Conservation (phyloP, 1,140 invertebrate genomes). For the Drosophila simulans region DNA sequence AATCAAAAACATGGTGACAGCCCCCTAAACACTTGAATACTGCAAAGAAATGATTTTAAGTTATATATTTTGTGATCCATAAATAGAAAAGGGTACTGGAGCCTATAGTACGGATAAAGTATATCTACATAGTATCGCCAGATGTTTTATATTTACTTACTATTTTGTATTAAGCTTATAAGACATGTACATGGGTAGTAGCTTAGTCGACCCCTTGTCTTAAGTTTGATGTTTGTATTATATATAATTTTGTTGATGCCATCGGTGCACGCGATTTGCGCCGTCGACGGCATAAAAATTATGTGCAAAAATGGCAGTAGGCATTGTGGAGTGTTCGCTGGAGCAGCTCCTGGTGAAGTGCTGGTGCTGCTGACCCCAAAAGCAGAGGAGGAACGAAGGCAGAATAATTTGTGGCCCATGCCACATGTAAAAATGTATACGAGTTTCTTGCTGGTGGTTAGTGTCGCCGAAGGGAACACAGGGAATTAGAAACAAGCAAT, state of each 20-base stretch:
- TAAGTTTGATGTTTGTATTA: slow-evolving; percentile 27
- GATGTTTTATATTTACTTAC: background rate
- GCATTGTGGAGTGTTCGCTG: slow-evolving; percentile 66
- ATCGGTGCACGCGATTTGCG: slow-evolving; percentile 71
- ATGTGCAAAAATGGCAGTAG: slow-evolving; percentile 78
- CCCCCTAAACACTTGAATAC: too few species aligned
- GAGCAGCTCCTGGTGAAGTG: slow-evolving; percentile 50
- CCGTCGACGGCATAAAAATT: slow-evolving; percentile 74
- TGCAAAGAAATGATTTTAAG: too few species aligned
- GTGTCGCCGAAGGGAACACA: slow-evolving; percentile 52
- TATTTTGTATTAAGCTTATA: background rate
- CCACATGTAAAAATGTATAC: slow-evolving; percentile 66
- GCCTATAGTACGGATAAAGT: too few species aligned
- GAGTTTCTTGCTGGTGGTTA: slow-evolving; percentile 82
- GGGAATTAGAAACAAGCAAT: slow-evolving; percentile 21
- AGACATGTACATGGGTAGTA: slow-evolving; percentile 15
- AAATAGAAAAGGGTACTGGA: too few species aligned
- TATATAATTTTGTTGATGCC: slow-evolving; percentile 75
- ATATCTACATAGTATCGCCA: too few species aligned
- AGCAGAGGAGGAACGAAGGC: slow-evolving; percentile 30
- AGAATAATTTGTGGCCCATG: slow-evolving; percentile 59
- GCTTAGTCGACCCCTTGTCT: background rate
- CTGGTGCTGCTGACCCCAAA: slow-evolving; percentile 71
- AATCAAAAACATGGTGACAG: background rate
- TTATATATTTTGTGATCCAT: too few species aligned